These are phyloP conservation scores for Dasypogon diadema DNA, from an alignment of 2,888 invertebrate genomes.

Conservation along the genomic window DNA sequence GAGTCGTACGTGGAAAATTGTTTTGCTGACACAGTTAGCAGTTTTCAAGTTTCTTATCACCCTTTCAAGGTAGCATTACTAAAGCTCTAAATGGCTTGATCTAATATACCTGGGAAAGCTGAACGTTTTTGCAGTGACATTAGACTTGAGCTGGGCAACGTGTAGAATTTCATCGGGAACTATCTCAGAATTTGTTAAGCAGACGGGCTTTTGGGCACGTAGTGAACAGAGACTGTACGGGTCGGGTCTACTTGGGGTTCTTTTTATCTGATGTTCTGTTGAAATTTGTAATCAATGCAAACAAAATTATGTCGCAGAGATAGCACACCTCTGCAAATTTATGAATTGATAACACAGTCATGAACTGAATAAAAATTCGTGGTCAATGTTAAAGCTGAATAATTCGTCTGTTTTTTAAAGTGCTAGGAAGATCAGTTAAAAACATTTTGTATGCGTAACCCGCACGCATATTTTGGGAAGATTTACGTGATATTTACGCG, in stretches of 20 bases:
- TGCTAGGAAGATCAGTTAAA: no score
- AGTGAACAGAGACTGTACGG: neutral
- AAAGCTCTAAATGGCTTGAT: slow-evolving; percentile 1
- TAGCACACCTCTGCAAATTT: no score
- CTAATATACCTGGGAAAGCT: neutral
- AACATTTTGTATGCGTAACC: no score
- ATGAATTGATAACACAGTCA: no score
- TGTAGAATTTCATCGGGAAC: neutral
- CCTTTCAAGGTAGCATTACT: neutral
- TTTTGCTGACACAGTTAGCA: slow-evolving; percentile 38
- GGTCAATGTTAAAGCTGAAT: no score
- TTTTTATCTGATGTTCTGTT: slow-evolving; percentile 4
- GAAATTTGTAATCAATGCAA: slow-evolving; percentile 16
- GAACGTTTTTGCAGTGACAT: slow-evolving; percentile 18
- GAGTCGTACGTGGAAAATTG: slow-evolving; percentile 18
- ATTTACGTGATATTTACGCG: no score
- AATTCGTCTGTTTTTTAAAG: no score
- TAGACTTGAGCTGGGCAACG: slow-evolving; percentile 12
- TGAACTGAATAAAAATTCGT: no score
- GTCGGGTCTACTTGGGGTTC: neutral
- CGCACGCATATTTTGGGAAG: no score
- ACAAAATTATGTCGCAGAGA: no score
- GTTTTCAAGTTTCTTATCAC: slow-evolving; percentile 10
- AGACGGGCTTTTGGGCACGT: slow-evolving; percentile 1
- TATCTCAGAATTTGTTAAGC: neutral